Conservation (phyloP, 2,888 invertebrate genomes). For the Teleogryllus oceanicus region DNA sequence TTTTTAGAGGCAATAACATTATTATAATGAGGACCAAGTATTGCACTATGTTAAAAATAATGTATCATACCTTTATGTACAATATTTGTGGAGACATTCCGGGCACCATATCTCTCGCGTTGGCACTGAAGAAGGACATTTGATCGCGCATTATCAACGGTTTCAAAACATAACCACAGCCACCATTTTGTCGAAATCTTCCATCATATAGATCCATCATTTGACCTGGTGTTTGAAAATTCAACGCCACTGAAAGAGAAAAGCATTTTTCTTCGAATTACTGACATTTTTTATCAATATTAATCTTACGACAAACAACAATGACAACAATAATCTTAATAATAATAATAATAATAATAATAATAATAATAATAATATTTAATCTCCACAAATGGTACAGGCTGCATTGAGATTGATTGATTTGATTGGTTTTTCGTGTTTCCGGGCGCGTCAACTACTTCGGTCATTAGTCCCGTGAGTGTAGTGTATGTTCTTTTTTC, state of each 20-base stretch:
- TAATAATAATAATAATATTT: too few relatives aligned
- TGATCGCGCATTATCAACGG: constrained; percentile 55
- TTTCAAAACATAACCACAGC: constrained; percentile 59
- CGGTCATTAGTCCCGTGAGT: too few relatives aligned
- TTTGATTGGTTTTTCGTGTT: too few relatives aligned
- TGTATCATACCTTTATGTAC: constrained; percentile 46
- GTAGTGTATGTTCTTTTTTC: too few relatives aligned
- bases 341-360: too few relatives aligned
- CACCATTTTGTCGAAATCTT: constrained; percentile 57
- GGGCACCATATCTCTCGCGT: constrained; percentile 48
- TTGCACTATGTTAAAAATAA: too few relatives aligned
- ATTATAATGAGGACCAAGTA: too few relatives aligned
- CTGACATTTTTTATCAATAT: neutral
- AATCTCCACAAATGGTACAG: too few relatives aligned
- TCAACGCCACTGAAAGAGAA: constrained; percentile 50
- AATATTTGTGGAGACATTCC: constrained; percentile 50
- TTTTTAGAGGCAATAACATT: too few relatives aligned
- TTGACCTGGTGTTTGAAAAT: constrained; percentile 57
- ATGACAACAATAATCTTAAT: too few relatives aligned
- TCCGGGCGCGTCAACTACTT: too few relatives aligned
- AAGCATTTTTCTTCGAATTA: neutral
- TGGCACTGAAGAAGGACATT: constrained; percentile 47
- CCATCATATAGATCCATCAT: constrained; percentile 62
- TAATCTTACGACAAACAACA: neutral
- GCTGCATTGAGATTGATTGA: too few relatives aligned